These are phyloP conservation scores for Conger conger DNA, from an alignment of 2,113 vertebrate genomes.

Conservation along the genomic window DNA sequence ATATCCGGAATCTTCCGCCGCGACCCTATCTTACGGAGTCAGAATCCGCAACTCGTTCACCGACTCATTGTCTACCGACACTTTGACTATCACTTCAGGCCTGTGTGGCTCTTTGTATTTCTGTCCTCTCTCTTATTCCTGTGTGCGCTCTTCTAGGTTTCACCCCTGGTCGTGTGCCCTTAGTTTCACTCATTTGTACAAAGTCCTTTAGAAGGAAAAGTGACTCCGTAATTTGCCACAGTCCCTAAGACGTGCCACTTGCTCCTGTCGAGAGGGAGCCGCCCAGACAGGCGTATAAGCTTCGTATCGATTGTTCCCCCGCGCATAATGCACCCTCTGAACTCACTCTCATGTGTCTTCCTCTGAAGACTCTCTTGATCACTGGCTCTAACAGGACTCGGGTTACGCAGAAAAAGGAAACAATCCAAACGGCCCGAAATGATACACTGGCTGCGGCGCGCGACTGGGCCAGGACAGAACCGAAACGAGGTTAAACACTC, in stretches of 20 bases:
- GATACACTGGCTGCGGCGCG: background rate
- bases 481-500: background rate
- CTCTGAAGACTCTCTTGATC: background rate
- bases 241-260: no score
- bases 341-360: background rate
- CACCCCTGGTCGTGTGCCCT: no score
- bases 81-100: no score
- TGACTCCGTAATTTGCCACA: background rate
- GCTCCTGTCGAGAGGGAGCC: no score
- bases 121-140: no score
- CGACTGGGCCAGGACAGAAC: background rate
- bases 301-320: background rate
- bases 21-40: background rate
- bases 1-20: background rate
- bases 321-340: background rate
- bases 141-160: no score
- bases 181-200: no score
- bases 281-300: background rate
- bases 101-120: no score
- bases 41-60: background rate
- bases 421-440: background rate
- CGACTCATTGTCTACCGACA: background rate
- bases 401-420: background rate
- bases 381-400: background rate
- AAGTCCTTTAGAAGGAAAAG: background rate